These are phyloP conservation scores for Hydroisotoma schaefferi DNA, from an alignment of 2,888 invertebrate species.

Conservation along the genomic window DNA sequence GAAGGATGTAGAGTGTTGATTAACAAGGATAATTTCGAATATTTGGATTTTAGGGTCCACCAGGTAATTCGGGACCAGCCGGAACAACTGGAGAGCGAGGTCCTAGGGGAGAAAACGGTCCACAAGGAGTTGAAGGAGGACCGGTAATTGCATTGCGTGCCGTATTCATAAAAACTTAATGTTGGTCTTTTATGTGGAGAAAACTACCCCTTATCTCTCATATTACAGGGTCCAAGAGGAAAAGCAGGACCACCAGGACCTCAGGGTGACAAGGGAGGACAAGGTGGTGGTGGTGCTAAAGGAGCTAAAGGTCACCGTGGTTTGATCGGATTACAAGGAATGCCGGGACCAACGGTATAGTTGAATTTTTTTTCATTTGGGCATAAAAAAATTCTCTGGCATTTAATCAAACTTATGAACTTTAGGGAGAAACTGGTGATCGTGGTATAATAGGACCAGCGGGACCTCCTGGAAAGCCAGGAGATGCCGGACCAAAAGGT, in stretches of 20 bases:
- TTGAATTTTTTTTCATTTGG: constrained; percentile 8
- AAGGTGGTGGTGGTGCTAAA: constrained; percentile 63
- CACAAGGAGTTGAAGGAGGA: constrained; percentile 71
- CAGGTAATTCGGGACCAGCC: constrained; percentile 63
- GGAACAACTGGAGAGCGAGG: constrained; percentile 69
- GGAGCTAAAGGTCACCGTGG: constrained; percentile 79
- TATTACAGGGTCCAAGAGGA: constrained; percentile 64
- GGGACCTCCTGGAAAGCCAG: constrained; percentile 72
- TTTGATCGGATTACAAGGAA: constrained; percentile 75
- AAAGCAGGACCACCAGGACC: constrained; percentile 71
- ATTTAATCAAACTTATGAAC: neutral
- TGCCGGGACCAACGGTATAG: constrained; percentile 62
- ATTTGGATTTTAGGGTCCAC: constrained; percentile 59
- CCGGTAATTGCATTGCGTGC: constrained; percentile 53
- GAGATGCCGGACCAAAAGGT: constrained; percentile 70
- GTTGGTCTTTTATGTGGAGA: neutral
- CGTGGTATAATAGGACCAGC: constrained; percentile 60
- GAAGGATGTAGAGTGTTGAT: neutral
- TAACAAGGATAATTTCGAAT: neutral
- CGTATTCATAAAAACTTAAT: neutral
- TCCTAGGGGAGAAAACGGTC: constrained; percentile 67
- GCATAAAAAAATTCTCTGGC: too few relatives aligned
- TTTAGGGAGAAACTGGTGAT: constrained; percentile 63
- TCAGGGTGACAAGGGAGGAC: constrained; percentile 66
- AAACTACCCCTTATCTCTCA: neutral